These are phyloP conservation scores for Papilio helenus DNA, from an alignment of 1,140 invertebrate species.

Conservation along the genomic window DNA sequence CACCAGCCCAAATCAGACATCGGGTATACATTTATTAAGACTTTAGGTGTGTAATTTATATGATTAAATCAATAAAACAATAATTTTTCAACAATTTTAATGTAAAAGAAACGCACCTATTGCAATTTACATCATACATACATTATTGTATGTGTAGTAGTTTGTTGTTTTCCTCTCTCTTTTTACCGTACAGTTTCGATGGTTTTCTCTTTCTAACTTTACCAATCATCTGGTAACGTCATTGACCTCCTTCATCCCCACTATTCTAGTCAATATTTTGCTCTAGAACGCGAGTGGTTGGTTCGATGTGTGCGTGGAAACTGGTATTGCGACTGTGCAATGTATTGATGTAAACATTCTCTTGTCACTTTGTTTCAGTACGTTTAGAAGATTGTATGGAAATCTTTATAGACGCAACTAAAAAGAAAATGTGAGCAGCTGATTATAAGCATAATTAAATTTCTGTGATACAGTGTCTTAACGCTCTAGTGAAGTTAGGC, in stretches of 20 bases:
- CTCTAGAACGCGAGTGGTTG: conserved; percentile 48
- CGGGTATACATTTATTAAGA: background rate
- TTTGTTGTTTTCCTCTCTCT: conserved; percentile 57
- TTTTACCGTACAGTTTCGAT: conserved; percentile 30
- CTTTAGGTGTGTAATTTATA: background rate
- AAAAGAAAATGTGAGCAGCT: conserved; percentile 73
- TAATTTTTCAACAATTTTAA: background rate
- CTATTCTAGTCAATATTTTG: conserved; percentile 62
- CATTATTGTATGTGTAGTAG: conserved; percentile 31
- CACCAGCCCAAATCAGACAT: background rate
- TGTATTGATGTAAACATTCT: conserved; percentile 80
- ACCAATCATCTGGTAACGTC: conserved; percentile 55
- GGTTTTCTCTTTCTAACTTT: conserved; percentile 42
- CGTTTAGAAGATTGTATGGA: conserved; percentile 70
- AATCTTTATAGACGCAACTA: conserved; percentile 60
- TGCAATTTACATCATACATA: conserved; percentile 7
- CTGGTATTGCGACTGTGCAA: conserved; percentile 71
- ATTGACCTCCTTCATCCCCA: conserved; percentile 74
- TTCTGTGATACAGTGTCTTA: conserved; percentile 41
- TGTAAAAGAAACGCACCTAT: conserved; percentile 24
- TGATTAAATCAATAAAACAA: background rate
- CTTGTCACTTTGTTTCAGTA: conserved; percentile 78
- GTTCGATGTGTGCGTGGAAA: conserved; percentile 64
- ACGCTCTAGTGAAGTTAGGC: conserved; percentile 32
- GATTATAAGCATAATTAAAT: conserved; percentile 50